Evolutionary conservation across 30 jellyfish, hydroid and myxozoan species (phyloP).

Genomic region (Cassiopea xamachana): DNA sequence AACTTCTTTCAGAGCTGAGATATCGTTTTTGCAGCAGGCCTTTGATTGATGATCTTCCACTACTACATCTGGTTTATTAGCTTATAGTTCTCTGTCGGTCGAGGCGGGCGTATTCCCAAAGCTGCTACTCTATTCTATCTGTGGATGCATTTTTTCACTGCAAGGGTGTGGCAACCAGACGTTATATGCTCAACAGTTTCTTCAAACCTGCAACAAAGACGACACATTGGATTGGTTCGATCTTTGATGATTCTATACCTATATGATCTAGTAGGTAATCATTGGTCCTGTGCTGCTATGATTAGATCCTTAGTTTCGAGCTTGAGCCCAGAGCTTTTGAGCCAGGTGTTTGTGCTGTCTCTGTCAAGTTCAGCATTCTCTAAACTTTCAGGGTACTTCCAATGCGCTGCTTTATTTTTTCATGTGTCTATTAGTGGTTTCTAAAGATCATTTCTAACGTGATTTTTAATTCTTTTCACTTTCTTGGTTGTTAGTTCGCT

Average conservation of each 20-base stretch:
- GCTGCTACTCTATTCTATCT: background rate
- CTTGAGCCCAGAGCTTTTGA: background rate
- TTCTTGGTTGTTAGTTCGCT: too few relatives aligned
- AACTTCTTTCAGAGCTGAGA: background rate
- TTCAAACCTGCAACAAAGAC: background rate
- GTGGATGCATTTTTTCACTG: background rate
- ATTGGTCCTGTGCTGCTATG: background rate
- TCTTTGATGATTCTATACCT: background rate
- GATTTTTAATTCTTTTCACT: too few relatives aligned
- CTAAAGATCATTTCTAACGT: too few relatives aligned
- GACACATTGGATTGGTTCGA: background rate
- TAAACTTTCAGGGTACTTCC: background rate
- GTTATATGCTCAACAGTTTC: background rate
- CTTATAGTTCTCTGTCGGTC: conserved; percentile 13
- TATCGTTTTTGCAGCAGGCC: background rate
- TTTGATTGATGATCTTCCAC: background rate
- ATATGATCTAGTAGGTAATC: background rate
- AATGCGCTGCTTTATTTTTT: background rate
- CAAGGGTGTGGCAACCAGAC: background rate
- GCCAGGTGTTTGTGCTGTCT: background rate
- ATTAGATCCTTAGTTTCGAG: background rate
- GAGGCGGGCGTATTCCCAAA: background rate
- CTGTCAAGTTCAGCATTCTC: background rate
- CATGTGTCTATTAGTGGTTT: background rate
- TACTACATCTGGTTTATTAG: conserved; percentile 4